Conservation (phyloP, 2,888 invertebrate species). For the Eudemis profundana region DNA sequence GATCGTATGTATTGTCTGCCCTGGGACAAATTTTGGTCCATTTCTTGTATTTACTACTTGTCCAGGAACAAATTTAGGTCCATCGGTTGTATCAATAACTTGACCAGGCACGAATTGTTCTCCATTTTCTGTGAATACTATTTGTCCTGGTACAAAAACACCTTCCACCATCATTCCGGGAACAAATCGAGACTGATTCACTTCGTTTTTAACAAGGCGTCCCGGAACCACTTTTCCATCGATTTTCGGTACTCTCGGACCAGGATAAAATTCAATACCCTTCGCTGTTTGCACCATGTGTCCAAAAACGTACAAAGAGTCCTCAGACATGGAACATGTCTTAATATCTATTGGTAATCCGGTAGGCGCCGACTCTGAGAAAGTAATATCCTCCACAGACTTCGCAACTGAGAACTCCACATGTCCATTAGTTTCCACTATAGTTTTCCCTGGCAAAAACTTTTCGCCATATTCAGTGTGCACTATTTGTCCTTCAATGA, state of each 20-base stretch:
- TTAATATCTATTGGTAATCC: slow-evolving; percentile 86
- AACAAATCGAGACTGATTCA: slow-evolving; percentile 87
- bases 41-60: slow-evolving; percentile 89
- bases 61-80: slow-evolving; percentile 91
- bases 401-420: slow-evolving; percentile 86
- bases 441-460: slow-evolving; percentile 87
- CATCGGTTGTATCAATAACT: slow-evolving; percentile 88
- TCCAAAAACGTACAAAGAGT: slow-evolving; percentile 85
- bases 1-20: slow-evolving; percentile 89
- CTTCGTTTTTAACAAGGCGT: slow-evolving; percentile 85
- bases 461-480: slow-evolving; percentile 85
- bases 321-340: slow-evolving; percentile 80
- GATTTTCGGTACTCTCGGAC: slow-evolving; percentile 76
- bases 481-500: slow-evolving; percentile 88
- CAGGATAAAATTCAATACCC: slow-evolving; percentile 88
- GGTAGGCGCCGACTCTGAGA: slow-evolving; percentile 81
- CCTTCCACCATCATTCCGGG: slow-evolving; percentile 89
- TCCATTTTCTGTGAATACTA: slow-evolving; percentile 88
- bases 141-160: slow-evolving; percentile 89
- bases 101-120: slow-evolving; percentile 90
- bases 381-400: slow-evolving; percentile 84
- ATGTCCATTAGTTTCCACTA: slow-evolving; percentile 78
- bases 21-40: slow-evolving; percentile 88
- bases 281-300: slow-evolving; percentile 88
- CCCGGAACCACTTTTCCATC: slow-evolving; percentile 88